phyloP scores from a whole-genome alignment of 2,113 vertebrate genomes.

The Mustela lutreola region DNA sequence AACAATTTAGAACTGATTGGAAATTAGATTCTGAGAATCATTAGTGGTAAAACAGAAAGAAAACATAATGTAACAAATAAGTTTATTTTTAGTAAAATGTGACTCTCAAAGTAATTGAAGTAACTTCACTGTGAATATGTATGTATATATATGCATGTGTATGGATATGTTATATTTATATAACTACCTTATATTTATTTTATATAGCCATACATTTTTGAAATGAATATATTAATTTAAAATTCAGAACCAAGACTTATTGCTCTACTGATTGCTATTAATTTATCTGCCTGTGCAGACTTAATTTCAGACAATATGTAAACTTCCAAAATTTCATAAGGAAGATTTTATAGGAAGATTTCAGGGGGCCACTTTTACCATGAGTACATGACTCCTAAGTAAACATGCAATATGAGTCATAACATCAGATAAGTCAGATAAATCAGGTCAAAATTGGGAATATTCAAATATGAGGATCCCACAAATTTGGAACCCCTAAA shows the following conservation, averaged over 20 bases:
- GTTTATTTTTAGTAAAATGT: neutral
- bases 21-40: neutral
- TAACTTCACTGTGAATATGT: neutral
- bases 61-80: neutral
- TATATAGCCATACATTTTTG: neutral
- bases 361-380: neutral
- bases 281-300: neutral
- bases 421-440: neutral
- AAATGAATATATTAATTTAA: neutral
- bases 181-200: neutral
- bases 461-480: neutral
- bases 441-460: neutral
- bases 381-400: neutral
- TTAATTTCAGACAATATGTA: neutral
- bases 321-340: neutral
- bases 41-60: neutral
- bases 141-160: neutral
- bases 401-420: neutral
- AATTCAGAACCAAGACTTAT: neutral
- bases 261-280: neutral
- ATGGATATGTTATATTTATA: neutral
- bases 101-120: neutral
- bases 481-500: neutral
- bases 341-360: neutral
- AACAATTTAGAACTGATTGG: neutral